These are phyloP conservation scores for Ophiothrix spiculata DNA, from an alignment of 35 echinoderm and acorn worm genomes.

Conservation along the genomic window DNA sequence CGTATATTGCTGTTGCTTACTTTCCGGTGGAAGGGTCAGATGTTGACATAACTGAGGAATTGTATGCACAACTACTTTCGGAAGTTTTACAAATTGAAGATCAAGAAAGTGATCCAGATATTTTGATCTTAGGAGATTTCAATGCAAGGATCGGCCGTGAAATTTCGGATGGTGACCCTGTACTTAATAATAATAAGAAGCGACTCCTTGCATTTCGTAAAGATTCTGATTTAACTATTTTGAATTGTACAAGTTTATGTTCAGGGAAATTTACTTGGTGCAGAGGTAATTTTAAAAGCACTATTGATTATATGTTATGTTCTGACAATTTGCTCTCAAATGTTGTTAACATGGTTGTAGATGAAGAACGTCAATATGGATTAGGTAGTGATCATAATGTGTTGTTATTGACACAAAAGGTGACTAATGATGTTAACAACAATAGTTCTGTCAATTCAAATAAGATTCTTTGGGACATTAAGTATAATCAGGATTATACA, in stretches of 20 bases:
- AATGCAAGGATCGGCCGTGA: conserved; percentile 10
- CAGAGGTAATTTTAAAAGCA: not conserved
- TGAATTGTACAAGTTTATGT: not conserved
- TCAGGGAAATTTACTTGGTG: conserved; percentile 15
- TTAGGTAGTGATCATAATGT: not conserved
- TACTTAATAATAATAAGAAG: conserved; percentile 4
- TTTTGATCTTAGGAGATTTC: conserved; percentile 24
- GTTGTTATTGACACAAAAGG: not conserved
- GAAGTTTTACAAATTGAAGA: conserved; percentile 2
- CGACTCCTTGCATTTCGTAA: not conserved
- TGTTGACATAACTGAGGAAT: conserved; percentile 4
- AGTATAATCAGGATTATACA: not conserved
- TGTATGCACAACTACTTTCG: conserved; percentile 13
- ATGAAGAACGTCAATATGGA: not conserved
- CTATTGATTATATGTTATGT: conserved; percentile 30
- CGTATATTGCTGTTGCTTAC: conserved; percentile 21
- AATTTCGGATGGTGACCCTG: not conserved
- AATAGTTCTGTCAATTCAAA: not conserved
- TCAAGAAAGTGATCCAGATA: not conserved
- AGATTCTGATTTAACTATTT: conserved; percentile 21
- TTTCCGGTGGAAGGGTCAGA: conserved; percentile 20
- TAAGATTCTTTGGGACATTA: not conserved
- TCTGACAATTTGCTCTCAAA: not conserved
- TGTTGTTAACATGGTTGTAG: not conserved
- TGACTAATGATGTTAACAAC: not conserved